Conservation (phyloP, 2,797 vertebrate species). For the Malacoraja senta region DNA sequence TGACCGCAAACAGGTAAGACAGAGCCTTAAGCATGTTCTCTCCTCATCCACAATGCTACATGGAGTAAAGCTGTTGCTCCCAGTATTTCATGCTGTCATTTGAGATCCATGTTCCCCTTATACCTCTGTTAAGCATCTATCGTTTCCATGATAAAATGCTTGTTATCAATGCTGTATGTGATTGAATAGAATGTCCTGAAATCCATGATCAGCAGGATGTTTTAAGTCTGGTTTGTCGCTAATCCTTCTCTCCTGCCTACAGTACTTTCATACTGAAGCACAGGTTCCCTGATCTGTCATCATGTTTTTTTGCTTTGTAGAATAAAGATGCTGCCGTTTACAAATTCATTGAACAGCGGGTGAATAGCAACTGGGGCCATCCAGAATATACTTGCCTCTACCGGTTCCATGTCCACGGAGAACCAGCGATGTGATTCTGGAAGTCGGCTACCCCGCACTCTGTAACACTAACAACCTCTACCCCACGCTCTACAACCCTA, state of each 20-base stretch:
- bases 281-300: neutral
- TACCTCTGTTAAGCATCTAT: neutral
- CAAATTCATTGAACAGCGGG: slow-evolving; percentile 67
- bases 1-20: no score
- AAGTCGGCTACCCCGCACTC: no score
- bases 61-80: neutral
- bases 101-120: no score
- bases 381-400: slow-evolving; percentile 85
- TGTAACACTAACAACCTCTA: no score
- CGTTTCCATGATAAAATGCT: neutral
- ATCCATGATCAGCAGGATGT: no score
- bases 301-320: slow-evolving; percentile 52
- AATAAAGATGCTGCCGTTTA: slow-evolving; percentile 49
- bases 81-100: neutral
- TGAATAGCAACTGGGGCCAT: slow-evolving; percentile 85
- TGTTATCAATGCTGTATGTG: neutral
- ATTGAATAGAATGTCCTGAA: no score
- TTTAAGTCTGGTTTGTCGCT: neutral
- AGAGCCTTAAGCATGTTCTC: no score
- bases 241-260: neutral
- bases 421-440: slow-evolving; percentile 40
- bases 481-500: neutral
- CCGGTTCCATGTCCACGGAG: slow-evolving; percentile 82
- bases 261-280: neutral
- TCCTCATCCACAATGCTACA: no score